Conservation (phyloP, 2,888 invertebrate genomes). For the Catonia carolina region DNA sequence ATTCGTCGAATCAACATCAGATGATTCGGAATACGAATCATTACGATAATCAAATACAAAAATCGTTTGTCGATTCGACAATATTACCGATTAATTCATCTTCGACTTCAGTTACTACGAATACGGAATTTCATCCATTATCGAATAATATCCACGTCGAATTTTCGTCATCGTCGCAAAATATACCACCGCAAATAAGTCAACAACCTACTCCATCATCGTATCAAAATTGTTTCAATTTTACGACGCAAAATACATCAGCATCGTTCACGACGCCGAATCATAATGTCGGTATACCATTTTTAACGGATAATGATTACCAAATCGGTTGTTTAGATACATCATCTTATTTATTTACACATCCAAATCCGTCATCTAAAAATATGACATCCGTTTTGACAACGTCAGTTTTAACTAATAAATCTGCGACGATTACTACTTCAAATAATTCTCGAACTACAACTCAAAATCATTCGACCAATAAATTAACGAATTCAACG, state of each 20-base stretch:
- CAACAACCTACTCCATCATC: background rate
- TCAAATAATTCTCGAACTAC: no score
- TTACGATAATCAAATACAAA: constrained; percentile 6
- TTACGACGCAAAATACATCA: constrained; percentile 15
- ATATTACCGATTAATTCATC: background rate
- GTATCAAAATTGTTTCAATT: constrained; percentile 27
- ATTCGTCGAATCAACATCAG: background rate
- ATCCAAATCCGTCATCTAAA: background rate
- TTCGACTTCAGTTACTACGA: no score
- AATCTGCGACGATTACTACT: no score
- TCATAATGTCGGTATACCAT: background rate
- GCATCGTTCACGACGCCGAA: background rate
- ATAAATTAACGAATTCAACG: no score
- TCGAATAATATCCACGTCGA: background rate
- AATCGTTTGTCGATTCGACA: background rate
- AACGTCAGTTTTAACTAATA: no score
- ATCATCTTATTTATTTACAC: constrained; percentile 10
- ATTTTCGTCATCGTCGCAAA: background rate
- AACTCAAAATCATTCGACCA: no score
- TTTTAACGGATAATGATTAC: constrained; percentile 9
- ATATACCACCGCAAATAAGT: background rate
- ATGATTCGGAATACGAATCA: constrained; percentile 6
- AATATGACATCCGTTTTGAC: no score
- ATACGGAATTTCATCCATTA: no score
- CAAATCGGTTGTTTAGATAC: constrained; percentile 14